These are phyloP conservation scores for Distichodus sexfasciatus DNA, from an alignment of 2,797 vertebrate genomes.

Conservation along the genomic window DNA sequence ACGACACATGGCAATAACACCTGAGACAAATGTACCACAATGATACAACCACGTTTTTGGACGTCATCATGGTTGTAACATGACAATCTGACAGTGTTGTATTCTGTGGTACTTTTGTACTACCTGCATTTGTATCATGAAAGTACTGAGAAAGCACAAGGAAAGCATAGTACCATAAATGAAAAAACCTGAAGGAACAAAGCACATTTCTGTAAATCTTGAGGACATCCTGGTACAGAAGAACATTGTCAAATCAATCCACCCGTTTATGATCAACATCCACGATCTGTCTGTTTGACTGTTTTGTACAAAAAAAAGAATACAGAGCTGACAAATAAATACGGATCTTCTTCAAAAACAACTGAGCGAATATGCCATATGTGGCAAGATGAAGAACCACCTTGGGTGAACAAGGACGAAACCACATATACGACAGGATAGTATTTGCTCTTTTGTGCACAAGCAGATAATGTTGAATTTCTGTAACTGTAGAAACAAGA, in stretches of 20 bases:
- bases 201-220: too few species aligned
- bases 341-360: background rate
- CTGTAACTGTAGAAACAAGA: background rate
- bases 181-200: too few species aligned
- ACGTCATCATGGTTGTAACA: too few species aligned
- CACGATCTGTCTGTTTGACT: background rate
- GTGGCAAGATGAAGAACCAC: background rate
- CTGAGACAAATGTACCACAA: too few species aligned
- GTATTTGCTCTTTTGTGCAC: background rate
- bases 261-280: background rate
- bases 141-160: too few species aligned
- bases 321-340: background rate
- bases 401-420: slow-evolving; percentile 1
- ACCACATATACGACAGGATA: background rate
- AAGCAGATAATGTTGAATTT: background rate
- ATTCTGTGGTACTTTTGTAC: too few species aligned
- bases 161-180: too few species aligned
- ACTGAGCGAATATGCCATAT: background rate
- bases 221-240: slow-evolving; percentile 4
- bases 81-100: too few species aligned
- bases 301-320: background rate
- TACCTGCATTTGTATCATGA: too few species aligned
- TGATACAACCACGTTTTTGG: too few species aligned
- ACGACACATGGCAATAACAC: too few species aligned
- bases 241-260: background rate